phyloP scores from a whole-genome alignment of 2,888 invertebrate genomes.

The Microchrysa polita region DNA sequence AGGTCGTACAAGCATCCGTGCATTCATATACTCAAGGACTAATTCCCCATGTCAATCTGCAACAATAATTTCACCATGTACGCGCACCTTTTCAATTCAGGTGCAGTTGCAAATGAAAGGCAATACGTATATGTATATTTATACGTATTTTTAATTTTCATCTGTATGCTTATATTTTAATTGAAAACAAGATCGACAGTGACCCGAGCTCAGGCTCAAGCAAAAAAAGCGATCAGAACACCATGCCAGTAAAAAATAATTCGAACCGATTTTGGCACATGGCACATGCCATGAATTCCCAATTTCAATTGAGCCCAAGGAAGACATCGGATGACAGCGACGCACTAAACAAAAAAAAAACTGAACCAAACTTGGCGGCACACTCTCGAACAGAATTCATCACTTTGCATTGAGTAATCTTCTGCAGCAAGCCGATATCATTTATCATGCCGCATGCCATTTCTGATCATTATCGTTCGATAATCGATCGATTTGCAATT shows the following conservation, averaged over 20 bases:
- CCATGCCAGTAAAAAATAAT: background rate
- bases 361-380: background rate
- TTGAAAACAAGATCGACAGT: background rate
- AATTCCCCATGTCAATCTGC: slow-evolving; percentile 25
- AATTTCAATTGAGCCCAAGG: background rate
- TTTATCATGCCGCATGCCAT: too few species aligned
- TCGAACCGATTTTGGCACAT: slow-evolving; percentile 2
- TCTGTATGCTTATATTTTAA: too few species aligned
- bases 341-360: background rate
- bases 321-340: too few species aligned
- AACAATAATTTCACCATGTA: slow-evolving; percentile 19
- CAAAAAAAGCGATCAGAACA: background rate
- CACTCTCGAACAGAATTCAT: slow-evolving; percentile 13
- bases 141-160: too few species aligned
- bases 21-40: slow-evolving; percentile 25
- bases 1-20: background rate
- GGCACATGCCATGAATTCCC: slow-evolving; percentile 26
- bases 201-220: background rate
- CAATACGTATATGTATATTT: background rate
- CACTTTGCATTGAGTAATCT: slow-evolving; percentile 29
- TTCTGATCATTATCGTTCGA: slow-evolving; percentile 33
- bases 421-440: slow-evolving; percentile 19
- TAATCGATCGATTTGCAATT: slow-evolving; percentile 41
- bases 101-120: slow-evolving; percentile 17
- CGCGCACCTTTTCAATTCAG: slow-evolving; percentile 31